A percentile compares a stretch with the other conserved stretches of the same genome.
Conservation (phyloP, 2,113 vertebrate species). For the Menura novaehollandiae region DNA sequence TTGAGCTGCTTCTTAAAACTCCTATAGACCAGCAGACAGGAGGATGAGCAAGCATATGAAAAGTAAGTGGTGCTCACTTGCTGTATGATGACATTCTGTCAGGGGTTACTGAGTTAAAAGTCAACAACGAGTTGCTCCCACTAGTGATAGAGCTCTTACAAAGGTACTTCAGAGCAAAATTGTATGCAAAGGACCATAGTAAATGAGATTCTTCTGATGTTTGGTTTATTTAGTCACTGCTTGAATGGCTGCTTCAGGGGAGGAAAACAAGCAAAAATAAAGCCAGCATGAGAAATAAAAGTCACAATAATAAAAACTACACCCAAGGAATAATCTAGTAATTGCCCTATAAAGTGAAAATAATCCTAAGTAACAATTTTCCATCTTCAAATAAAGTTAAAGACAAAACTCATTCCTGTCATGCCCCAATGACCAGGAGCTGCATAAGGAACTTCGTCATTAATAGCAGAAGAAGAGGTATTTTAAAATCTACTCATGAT, state of each 20-base stretch:
- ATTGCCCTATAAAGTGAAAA: neutral
- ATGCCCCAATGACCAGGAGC: neutral
- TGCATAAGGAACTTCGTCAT: neutral
- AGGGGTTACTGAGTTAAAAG: slow-evolving; percentile 53
- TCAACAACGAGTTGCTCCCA: slow-evolving; percentile 58
- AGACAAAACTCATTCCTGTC: neutral
- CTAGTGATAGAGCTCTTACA: slow-evolving; percentile 62
- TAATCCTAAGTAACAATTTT: neutral
- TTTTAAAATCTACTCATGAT: neutral
- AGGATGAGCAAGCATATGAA: neutral
- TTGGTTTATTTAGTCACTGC: neutral
- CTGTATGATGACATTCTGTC: slow-evolving; percentile 13
- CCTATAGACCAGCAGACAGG: neutral
- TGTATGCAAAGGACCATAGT: slow-evolving; percentile 58
- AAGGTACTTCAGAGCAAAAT: slow-evolving; percentile 61
- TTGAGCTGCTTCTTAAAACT: neutral
- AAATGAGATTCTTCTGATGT: slow-evolving; percentile 29
- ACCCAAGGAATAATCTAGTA: neutral
- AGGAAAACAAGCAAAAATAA: neutral
- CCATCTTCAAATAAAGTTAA: neutral
- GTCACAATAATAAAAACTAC: neutral
- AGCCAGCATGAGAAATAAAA: neutral
- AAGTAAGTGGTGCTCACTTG: slow-evolving; percentile 32
- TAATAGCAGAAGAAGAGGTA: neutral
- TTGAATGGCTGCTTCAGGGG: neutral